Evolutionary conservation across 2,113 vertebrate genomes (phyloP).

Genomic region (Paraplagusia blochii): DNA sequence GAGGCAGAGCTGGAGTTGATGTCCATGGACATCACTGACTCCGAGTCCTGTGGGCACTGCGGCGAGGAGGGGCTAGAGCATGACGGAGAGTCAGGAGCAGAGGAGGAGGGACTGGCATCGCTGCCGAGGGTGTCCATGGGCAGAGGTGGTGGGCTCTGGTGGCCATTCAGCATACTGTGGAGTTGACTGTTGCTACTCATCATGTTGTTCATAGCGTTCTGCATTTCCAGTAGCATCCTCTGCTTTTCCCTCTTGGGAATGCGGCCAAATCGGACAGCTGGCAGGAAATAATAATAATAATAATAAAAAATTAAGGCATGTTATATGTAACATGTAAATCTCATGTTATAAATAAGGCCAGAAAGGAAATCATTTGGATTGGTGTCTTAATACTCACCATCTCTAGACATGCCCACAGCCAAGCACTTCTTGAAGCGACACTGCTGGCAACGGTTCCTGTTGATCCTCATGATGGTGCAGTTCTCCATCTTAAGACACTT

Average conservation of each 20-base stretch:
- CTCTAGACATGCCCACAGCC: conserved; percentile 95
- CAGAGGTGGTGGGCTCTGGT: conserved; percentile 45
- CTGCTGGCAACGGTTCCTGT: conserved; percentile 97
- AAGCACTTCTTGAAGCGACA: conserved; percentile 98
- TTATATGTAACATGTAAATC: no score
- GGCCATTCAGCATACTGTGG: conserved; percentile 70
- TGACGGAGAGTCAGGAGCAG: conserved; percentile 49
- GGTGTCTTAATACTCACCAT: conserved; percentile 77
- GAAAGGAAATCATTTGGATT: not conserved
- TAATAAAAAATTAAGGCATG: no score
- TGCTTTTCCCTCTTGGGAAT: conserved; percentile 98
- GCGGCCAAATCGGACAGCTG: conserved; percentile 96
- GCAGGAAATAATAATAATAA: no score
- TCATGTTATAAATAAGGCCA: no score
- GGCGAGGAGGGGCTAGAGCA: conserved; percentile 71
- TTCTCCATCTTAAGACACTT: conserved; percentile 98
- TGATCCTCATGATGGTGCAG: conserved; percentile 97
- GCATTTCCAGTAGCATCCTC: conserved; percentile 97
- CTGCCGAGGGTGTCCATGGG: conserved; percentile 59
- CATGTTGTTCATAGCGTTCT: conserved; percentile 97
- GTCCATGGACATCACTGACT: conserved; percentile 72
- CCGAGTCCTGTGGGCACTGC: conserved; percentile 59
- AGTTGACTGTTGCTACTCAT: conserved; percentile 84
- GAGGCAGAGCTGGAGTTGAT: conserved; percentile 73
- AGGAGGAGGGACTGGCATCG: conserved; percentile 69